These are phyloP conservation scores for Bombus vancouverensis DNA, from an alignment of 1,140 invertebrate species.

Conservation along the genomic window DNA sequence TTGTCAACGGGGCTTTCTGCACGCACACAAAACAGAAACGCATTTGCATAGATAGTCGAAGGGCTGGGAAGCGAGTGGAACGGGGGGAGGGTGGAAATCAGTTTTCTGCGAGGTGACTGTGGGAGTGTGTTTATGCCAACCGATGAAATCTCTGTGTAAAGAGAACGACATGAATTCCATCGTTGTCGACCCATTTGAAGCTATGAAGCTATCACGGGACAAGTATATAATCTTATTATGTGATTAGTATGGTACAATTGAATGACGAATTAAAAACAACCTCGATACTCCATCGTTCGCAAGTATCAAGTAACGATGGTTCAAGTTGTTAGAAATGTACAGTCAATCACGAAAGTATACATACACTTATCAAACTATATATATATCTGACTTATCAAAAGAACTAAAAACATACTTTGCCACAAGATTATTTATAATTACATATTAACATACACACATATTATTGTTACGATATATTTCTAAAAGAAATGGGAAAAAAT, in stretches of 20 bases:
- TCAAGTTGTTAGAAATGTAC: too few species aligned
- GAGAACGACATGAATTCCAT: constrained; percentile 41
- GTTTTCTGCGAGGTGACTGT: constrained; percentile 63
- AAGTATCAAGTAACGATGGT: too few species aligned
- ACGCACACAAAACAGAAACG: constrained; percentile 72
- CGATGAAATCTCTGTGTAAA: constrained; percentile 52
- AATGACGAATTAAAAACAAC: too few species aligned
- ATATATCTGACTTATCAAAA: too few species aligned
- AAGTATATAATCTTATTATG: not conserved
- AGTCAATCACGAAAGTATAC: too few species aligned
- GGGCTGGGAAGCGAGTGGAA: not conserved
- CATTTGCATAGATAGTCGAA: constrained; percentile 72
- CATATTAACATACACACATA: too few species aligned
- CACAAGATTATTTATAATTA: too few species aligned
- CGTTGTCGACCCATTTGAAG: constrained; percentile 25
- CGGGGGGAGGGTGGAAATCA: constrained; percentile 65
- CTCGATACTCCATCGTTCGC: too few species aligned
- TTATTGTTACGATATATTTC: too few species aligned
- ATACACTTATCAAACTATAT: too few species aligned
- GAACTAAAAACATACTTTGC: too few species aligned
- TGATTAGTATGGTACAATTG: not conserved
- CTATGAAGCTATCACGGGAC: not conserved
- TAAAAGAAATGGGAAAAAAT: too few species aligned
- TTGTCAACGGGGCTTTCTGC: constrained; percentile 72
- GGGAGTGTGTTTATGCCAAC: constrained; percentile 53